Evolutionary conservation across 1,140 invertebrate species (phyloP).

Genomic region (Brachionus plicatilis): DNA sequence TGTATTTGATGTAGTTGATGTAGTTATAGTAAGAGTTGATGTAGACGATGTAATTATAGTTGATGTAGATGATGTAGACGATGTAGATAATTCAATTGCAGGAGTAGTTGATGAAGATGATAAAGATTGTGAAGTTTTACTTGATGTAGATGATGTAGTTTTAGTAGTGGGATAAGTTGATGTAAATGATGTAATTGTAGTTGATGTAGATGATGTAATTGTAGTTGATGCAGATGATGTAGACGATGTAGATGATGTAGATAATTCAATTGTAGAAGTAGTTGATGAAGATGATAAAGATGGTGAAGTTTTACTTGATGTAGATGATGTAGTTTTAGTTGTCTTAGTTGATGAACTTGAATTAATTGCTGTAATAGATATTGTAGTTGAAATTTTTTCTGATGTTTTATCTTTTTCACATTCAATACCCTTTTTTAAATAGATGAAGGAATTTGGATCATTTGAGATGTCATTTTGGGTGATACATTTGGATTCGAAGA

Average conservation of each 20-base stretch:
- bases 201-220: background rate
- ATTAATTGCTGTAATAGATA: too few relatives aligned
- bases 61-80: background rate
- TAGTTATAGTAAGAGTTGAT: background rate
- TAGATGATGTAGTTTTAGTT: background rate
- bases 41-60: background rate
- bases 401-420: too few relatives aligned
- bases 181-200: background rate
- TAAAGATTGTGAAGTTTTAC: background rate
- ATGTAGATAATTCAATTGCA: background rate
- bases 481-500: background rate
- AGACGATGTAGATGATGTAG: background rate
- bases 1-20: background rate
- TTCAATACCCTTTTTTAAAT: background rate
- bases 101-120: background rate
- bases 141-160: background rate
- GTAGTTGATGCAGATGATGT: background rate
- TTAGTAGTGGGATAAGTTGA: too few relatives aligned
- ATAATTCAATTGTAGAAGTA: background rate
- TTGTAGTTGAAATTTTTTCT: too few relatives aligned
- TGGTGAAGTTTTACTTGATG: too few relatives aligned
- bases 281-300: background rate
- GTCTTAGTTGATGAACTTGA: too few relatives aligned
- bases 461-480: background rate
- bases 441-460: background rate